These are phyloP conservation scores for Monopterus albus DNA, from an alignment of 2,113 vertebrate species.

Conservation along the genomic window DNA sequence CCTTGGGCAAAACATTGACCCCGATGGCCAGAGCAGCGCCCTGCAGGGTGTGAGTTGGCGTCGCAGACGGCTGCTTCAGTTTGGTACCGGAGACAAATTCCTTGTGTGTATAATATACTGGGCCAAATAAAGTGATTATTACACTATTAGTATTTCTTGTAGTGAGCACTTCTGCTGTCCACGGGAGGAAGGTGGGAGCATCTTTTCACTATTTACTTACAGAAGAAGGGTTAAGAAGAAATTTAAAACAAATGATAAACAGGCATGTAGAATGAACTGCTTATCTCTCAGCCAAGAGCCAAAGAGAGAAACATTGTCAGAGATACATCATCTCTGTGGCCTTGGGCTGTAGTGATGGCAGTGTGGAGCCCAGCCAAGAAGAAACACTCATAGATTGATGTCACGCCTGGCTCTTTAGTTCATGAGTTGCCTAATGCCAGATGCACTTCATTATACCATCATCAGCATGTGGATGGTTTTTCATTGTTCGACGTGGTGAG, in stretches of 20 bases:
- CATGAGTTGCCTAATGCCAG: background rate
- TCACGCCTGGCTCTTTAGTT: slow-evolving; percentile 10
- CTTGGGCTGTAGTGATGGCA: slow-evolving; percentile 17
- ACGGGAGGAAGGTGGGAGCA: background rate
- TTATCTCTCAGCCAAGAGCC: slow-evolving; percentile 1
- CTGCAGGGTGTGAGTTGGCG: too few species aligned
- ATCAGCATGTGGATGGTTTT: slow-evolving; percentile 1
- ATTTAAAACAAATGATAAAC: background rate
- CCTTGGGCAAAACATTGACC: too few species aligned
- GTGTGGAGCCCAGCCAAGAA: slow-evolving; percentile 10
- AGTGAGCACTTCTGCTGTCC: background rate
- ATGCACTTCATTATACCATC: background rate
- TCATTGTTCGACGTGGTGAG: background rate
- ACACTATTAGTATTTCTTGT: too few species aligned
- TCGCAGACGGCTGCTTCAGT: too few species aligned
- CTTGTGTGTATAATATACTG: too few species aligned
- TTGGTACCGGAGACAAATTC: too few species aligned
- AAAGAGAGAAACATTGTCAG: slow-evolving; percentile 19
- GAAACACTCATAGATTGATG: slow-evolving; percentile 15
- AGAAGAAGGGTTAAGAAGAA: background rate
- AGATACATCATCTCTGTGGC: slow-evolving; percentile 31
- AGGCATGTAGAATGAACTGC: background rate
- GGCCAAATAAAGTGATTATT: too few species aligned
- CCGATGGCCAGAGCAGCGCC: too few species aligned
- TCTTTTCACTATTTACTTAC: background rate